Percentiles rank a stretch among this genome's conserved stretches.
Conservation (phyloP, 2,797 vertebrate genomes). For the Hephaestus fuliginosus region DNA sequence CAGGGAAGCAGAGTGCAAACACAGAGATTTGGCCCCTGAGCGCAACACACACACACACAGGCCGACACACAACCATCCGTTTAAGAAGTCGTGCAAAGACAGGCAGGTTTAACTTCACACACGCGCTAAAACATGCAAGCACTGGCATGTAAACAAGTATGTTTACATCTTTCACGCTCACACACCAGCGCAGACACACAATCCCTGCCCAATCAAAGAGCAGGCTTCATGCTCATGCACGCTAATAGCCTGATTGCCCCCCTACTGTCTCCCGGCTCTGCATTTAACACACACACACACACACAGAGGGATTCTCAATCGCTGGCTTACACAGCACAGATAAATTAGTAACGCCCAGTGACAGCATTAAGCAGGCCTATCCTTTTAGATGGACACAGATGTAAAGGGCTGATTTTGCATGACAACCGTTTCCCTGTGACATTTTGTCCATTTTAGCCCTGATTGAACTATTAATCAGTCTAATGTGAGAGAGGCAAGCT, state of each 20-base stretch:
- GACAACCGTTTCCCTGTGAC: slow-evolving; percentile 72
- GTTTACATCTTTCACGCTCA: slow-evolving; percentile 26
- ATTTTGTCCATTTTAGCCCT: slow-evolving; percentile 70
- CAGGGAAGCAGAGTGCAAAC: slow-evolving; percentile 62
- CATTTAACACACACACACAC: slow-evolving; percentile 39
- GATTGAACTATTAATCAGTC: slow-evolving; percentile 81
- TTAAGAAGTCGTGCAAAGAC: slow-evolving; percentile 43
- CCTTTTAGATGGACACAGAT: slow-evolving; percentile 54
- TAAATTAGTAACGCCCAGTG: slow-evolving; percentile 70
- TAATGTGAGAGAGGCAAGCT: slow-evolving; percentile 75
- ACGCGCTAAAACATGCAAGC: slow-evolving; percentile 23
- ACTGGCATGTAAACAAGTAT: slow-evolving; percentile 48
- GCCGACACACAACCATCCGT: slow-evolving; percentile 32
- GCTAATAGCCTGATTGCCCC: slow-evolving; percentile 65
- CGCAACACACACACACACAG: slow-evolving; percentile 15
- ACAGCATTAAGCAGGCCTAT: slow-evolving; percentile 66
- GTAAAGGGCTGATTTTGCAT: slow-evolving; percentile 65
- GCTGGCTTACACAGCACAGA: slow-evolving; percentile 57
- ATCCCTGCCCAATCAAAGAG: slow-evolving; percentile 55
- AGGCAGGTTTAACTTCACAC: slow-evolving; percentile 35
- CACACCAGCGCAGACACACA: slow-evolving; percentile 54
- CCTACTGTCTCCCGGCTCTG: slow-evolving; percentile 62
- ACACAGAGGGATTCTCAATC: slow-evolving; percentile 46
- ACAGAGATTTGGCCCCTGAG: slow-evolving; percentile 28
- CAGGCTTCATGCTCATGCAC: slow-evolving; percentile 61